Percentiles rank a stretch among this genome's conserved stretches.
Evolutionary conservation across 2,113 vertebrate genomes (phyloP).

Genomic region (Marcusenius ussheri): DNA sequence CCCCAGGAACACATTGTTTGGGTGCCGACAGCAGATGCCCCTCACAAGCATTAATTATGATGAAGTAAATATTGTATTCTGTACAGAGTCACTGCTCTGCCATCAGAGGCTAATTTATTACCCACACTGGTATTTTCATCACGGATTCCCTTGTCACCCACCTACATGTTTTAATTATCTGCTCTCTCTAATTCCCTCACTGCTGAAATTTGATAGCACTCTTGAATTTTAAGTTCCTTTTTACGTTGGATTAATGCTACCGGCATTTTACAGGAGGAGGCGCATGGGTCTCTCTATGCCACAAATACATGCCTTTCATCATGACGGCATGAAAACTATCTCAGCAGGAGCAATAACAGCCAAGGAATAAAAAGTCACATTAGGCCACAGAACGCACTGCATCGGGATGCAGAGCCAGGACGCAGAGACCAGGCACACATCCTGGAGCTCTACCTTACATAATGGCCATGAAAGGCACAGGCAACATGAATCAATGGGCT

Average conservation of each 20-base stretch:
- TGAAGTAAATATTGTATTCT: not conserved
- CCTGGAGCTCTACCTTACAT: not conserved
- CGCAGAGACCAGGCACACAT: not conserved
- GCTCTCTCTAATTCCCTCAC: not conserved
- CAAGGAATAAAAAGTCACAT: not conserved
- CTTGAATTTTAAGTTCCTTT: not conserved
- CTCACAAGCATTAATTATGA: conserved; percentile 5
- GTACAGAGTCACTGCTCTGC: not conserved
- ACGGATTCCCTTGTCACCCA: not conserved
- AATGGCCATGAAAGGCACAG: not conserved
- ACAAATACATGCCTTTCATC: not conserved
- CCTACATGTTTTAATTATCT: not conserved
- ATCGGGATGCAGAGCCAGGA: not conserved
- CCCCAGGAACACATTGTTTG: not conserved
- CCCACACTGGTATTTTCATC: not conserved
- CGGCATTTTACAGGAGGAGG: not conserved
- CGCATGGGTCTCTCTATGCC: not conserved
- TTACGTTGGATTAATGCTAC: not conserved
- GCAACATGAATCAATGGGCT: not conserved
- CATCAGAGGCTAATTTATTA: conserved; percentile 4
- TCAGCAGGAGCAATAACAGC: not conserved
- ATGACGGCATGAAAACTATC: not conserved
- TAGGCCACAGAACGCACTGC: not conserved
- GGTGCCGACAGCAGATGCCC: not conserved
- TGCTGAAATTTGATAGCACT: conserved; percentile 4